Evolutionary conservation across 2,888 invertebrate genomes (phyloP).

Genomic region (Leptothorax acervorum): DNA sequence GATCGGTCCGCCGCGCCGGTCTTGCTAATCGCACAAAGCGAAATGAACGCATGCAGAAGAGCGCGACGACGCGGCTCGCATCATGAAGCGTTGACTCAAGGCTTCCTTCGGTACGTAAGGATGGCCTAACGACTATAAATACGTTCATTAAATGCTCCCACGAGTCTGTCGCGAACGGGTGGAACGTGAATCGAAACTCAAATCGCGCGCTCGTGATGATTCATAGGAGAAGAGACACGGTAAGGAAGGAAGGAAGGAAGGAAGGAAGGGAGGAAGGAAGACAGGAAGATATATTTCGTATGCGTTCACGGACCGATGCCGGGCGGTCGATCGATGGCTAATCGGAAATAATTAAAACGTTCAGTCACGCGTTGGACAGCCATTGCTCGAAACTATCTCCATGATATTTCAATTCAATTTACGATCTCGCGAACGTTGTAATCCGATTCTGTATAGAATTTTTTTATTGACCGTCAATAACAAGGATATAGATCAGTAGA

Average conservation of each 20-base stretch:
- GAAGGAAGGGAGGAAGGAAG: slow-evolving; percentile 9
- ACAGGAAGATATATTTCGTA: not conserved
- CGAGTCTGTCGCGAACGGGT: slow-evolving; percentile 48
- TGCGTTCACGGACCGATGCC: not conserved
- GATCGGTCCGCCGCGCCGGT: slow-evolving; percentile 5
- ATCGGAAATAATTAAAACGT: slow-evolving; percentile 37
- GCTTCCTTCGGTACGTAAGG: slow-evolving; percentile 42
- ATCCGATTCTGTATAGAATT: not conserved
- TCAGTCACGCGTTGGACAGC: not conserved
- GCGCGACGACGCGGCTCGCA: slow-evolving; percentile 14
- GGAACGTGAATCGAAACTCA: slow-evolving; percentile 69
- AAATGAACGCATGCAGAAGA: slow-evolving; percentile 17
- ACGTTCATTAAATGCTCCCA: slow-evolving; percentile 62
- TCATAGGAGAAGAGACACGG: not conserved
- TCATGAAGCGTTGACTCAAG: slow-evolving; percentile 46
- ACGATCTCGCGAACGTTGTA: not conserved
- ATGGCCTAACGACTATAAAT: slow-evolving; percentile 57
- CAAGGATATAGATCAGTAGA: not conserved
- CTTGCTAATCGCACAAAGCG: slow-evolving; percentile 28
- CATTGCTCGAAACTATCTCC: not conserved
- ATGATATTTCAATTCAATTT: slow-evolving; percentile 24
- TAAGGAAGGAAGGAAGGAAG: not conserved
- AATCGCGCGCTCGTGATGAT: slow-evolving; percentile 59
- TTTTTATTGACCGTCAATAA: not conserved
- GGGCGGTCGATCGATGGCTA: not conserved